phyloP scores from a whole-genome alignment of 2,888 invertebrate species.

The Scaptomyza flava region DNA sequence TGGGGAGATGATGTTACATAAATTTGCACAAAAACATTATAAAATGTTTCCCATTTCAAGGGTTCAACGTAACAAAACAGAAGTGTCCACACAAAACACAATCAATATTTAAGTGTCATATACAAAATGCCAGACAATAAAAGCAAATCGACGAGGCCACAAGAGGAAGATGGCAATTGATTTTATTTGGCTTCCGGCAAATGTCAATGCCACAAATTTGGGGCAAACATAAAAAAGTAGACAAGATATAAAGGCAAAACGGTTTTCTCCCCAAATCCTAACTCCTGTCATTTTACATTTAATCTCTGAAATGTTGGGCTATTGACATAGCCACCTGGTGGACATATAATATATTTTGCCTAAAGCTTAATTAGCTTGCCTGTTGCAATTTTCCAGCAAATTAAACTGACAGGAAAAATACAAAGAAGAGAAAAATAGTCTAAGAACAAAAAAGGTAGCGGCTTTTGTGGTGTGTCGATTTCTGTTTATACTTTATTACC shows the following conservation, averaged over 20 bases:
- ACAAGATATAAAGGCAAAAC: slow-evolving; percentile 20
- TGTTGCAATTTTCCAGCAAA: slow-evolving; percentile 72
- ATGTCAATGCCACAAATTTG: slow-evolving; percentile 77
- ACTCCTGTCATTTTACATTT: slow-evolving; percentile 17
- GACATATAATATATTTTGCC: slow-evolving; percentile 66
- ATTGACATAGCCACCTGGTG: slow-evolving; percentile 59
- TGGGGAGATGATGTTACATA: neutral
- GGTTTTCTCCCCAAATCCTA: neutral
- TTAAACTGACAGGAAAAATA: slow-evolving; percentile 60
- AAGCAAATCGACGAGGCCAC: slow-evolving; percentile 42
- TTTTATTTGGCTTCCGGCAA: slow-evolving; percentile 78
- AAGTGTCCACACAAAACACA: slow-evolving; percentile 29
- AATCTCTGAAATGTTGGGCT: slow-evolving; percentile 38
- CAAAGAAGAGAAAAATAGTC: slow-evolving; percentile 4
- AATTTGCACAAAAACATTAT: neutral
- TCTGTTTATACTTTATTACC: neutral
- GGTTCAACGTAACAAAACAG: slow-evolving; percentile 11
- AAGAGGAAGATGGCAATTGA: slow-evolving; percentile 71
- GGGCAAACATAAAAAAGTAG: slow-evolving; percentile 51
- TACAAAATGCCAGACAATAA: slow-evolving; percentile 54
- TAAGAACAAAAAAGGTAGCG: slow-evolving; percentile 1
- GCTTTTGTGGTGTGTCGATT: slow-evolving; percentile 7
- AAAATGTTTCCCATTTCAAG: neutral
- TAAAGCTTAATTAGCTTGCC: slow-evolving; percentile 66
- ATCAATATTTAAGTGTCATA: slow-evolving; percentile 53